These are phyloP conservation scores for Hylaeus volcanicus DNA, from an alignment of 1,140 invertebrate genomes.

Conservation along the genomic window DNA sequence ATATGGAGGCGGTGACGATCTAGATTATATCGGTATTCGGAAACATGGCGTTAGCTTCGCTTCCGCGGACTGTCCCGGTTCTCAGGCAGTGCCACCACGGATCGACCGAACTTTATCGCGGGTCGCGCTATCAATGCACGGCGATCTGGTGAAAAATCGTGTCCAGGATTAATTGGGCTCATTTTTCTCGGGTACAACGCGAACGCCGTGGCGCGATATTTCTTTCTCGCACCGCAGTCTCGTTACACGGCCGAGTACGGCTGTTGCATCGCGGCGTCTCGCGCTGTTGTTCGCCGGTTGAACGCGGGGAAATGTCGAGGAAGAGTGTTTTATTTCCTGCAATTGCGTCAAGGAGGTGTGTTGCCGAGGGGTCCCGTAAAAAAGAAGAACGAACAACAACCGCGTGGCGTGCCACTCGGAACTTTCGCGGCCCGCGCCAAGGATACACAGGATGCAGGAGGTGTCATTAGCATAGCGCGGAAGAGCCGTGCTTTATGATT, in stretches of 20 bases:
- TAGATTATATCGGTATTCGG: too few species aligned
- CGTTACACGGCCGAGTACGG: slow-evolving; percentile 39
- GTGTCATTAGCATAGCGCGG: slow-evolving; percentile 75
- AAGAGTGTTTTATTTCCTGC: slow-evolving; percentile 63
- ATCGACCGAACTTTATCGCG: background rate
- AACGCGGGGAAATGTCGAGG: slow-evolving; percentile 43
- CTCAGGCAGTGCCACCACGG: background rate
- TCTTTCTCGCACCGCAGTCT: slow-evolving; percentile 32
- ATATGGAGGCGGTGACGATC: too few species aligned
- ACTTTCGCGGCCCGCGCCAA: slow-evolving; percentile 54
- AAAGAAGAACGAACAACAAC: slow-evolving; percentile 30
- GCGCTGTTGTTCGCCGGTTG: slow-evolving; percentile 25
- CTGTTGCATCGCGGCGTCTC: slow-evolving; percentile 20
- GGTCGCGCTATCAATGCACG: background rate
- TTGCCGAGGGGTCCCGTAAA: slow-evolving; percentile 46
- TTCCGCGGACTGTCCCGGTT: background rate
- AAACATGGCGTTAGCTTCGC: background rate
- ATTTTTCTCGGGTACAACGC: background rate
- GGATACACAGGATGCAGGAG: slow-evolving; percentile 73
- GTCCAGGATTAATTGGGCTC: slow-evolving; percentile 9
- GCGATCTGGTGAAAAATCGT: slow-evolving; percentile 11
- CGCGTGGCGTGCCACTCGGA: slow-evolving; percentile 48
- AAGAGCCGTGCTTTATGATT: slow-evolving; percentile 73
- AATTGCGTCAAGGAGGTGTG: slow-evolving; percentile 65
- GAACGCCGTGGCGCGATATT: background rate